Evolutionary conservation across 2,888 invertebrate species (phyloP).

Genomic region (Nymphalis c-album): DNA sequence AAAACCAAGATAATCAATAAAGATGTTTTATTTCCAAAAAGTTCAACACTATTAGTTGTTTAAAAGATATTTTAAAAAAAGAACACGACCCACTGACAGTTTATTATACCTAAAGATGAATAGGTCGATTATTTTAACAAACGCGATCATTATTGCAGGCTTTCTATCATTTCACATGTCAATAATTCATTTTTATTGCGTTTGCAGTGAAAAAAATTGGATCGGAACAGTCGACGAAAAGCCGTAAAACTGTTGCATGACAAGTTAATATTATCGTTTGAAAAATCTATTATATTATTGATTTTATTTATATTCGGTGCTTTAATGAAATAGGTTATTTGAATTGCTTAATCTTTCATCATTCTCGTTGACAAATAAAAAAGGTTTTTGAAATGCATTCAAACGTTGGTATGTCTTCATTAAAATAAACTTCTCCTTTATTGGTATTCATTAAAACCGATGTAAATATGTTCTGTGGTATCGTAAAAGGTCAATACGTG

Average conservation of each 20-base stretch:
- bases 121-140: background rate
- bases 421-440: conserved; percentile 37
- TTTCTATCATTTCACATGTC: background rate
- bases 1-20: too few relatives aligned
- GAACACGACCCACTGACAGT: too few relatives aligned
- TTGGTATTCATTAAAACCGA: conserved; percentile 39
- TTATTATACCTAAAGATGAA: background rate
- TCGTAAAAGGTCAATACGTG: conserved; percentile 37
- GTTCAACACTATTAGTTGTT: too few relatives aligned
- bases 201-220: conserved; percentile 5
- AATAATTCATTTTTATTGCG: conserved; percentile 9
- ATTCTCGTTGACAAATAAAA: conserved; percentile 3
- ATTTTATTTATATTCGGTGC: conserved; percentile 16
- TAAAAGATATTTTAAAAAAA: background rate
- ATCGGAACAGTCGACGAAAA: background rate
- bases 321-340: background rate
- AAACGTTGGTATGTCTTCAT: conserved; percentile 32
- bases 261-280: conserved; percentile 14
- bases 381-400: conserved; percentile 15
- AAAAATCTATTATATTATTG: conserved; percentile 29
- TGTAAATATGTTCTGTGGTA: conserved; percentile 29
- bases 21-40: too few relatives aligned
- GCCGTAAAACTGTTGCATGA: conserved; percentile 21
- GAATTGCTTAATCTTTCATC: conserved; percentile 8
- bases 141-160: background rate